phyloP scores from a whole-genome alignment of 1,140 invertebrate genomes.

The Sweltsa coloradensis region DNA sequence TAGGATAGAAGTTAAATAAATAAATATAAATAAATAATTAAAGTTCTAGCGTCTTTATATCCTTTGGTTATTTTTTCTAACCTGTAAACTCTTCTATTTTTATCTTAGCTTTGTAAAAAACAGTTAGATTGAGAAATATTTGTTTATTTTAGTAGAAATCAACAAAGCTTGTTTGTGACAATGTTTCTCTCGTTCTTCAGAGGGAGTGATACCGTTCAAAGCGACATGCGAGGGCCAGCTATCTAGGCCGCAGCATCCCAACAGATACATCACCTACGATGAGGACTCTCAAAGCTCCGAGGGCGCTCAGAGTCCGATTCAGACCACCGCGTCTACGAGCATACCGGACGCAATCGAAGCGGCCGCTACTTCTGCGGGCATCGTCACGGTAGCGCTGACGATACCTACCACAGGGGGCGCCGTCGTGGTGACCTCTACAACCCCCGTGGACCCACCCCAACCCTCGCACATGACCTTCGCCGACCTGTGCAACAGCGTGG shows the following conservation, averaged over 20 bases:
- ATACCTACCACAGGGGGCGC: constrained; percentile 42
- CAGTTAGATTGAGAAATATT: neutral
- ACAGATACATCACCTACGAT: constrained; percentile 69
- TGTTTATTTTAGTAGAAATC: neutral
- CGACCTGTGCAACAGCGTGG: constrained; percentile 46
- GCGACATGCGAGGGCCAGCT: constrained; percentile 79
- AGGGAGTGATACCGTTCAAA: constrained; percentile 84
- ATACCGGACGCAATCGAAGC: constrained; percentile 42
- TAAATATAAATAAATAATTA: too few relatives aligned
- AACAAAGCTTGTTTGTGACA: constrained; percentile 1
- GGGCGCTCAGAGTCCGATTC: constrained; percentile 25
- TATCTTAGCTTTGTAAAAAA: too few relatives aligned
- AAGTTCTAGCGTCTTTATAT: too few relatives aligned
- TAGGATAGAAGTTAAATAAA: too few relatives aligned
- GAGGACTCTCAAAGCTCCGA: constrained; percentile 78
- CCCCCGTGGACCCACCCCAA: constrained; percentile 24
- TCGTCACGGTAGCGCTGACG: constrained; percentile 46
- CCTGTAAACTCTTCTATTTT: too few relatives aligned
- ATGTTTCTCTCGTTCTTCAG: constrained; percentile 30
- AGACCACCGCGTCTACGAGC: neutral
- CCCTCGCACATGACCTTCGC: constrained; percentile 37
- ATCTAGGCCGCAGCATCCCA: constrained; percentile 67
- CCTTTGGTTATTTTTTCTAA: too few relatives aligned
- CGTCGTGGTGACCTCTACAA: constrained; percentile 38
- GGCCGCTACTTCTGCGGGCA: constrained; percentile 48